Percentiles rank a stretch among this genome's conserved stretches.
These are phyloP conservation scores for Protophormia terraenovae DNA, from an alignment of 2,888 invertebrate genomes.

Conservation along the genomic window DNA sequence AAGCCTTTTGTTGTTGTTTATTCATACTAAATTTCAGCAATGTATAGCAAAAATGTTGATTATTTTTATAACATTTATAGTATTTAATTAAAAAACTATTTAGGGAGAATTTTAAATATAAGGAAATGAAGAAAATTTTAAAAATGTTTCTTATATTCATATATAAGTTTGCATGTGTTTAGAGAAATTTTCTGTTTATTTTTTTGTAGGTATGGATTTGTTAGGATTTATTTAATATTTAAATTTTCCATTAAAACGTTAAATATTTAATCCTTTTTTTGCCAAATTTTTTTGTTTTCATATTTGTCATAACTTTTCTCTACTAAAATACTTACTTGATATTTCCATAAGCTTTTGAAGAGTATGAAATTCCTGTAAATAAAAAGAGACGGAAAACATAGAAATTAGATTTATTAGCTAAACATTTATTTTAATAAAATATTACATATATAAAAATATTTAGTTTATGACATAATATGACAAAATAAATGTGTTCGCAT, in stretches of 20 bases:
- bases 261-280: not conserved
- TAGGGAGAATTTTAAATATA: not conserved
- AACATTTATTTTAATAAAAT: constrained; percentile 34
- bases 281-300: not conserved
- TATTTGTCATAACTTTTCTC: constrained; percentile 1
- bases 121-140: not conserved
- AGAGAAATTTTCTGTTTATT: not conserved
- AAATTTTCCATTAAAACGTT: too few species aligned
- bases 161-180: not conserved
- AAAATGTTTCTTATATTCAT: not conserved
- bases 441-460: not conserved
- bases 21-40: not conserved
- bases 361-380: constrained; percentile 16
- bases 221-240: too few species aligned
- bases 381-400: not conserved
- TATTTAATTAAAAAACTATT: constrained; percentile 1
- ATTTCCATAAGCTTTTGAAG: not conserved
- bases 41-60: not conserved
- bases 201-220: too few species aligned
- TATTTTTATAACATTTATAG: not conserved
- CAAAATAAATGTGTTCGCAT: constrained; percentile 48
- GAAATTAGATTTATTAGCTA: constrained; percentile 31
- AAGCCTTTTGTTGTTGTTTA: not conserved
- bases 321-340: not conserved
- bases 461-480: constrained; percentile 36